Percentiles rank a stretch among this genome's conserved stretches.
These are phyloP conservation scores for Cossypha caffra DNA, from an alignment of 2,797 vertebrate species.

Conservation along the genomic window DNA sequence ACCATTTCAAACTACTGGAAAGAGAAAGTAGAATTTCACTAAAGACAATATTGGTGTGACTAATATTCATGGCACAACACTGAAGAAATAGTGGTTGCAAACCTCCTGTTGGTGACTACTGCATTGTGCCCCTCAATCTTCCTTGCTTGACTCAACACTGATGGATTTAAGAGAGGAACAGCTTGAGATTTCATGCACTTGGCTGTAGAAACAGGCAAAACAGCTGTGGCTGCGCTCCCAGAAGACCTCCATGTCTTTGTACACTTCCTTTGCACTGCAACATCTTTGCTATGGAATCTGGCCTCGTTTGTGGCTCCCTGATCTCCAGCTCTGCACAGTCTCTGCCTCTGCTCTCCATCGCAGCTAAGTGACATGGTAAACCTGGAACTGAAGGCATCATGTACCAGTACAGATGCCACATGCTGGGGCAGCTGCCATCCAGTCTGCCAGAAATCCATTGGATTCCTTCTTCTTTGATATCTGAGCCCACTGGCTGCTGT, in stretches of 20 bases:
- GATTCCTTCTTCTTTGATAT: neutral
- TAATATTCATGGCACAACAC: neutral
- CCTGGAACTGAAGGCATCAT: neutral
- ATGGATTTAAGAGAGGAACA: neutral
- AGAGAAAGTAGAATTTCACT: neutral
- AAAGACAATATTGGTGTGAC: neutral
- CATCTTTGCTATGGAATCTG: neutral
- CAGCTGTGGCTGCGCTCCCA: neutral
- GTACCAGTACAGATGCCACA: accelerated
- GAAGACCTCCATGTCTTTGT: neutral
- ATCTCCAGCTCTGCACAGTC: neutral
- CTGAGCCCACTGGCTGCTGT: neutral
- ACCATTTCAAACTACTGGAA: neutral
- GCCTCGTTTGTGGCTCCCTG: neutral
- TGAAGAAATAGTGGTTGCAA: neutral
- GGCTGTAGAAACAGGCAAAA: neutral
- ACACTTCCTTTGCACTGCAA: neutral
- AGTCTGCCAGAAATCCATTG: neutral
- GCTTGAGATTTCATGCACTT: neutral
- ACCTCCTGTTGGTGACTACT: neutral
- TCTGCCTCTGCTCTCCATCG: too few relatives aligned
- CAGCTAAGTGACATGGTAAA: neutral
- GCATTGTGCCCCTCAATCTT: neutral
- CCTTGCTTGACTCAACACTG: neutral
- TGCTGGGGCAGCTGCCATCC: neutral